Evolutionary conservation across 2,113 vertebrate genomes (phyloP), one percentile per base, ranked within the genome.

Genomic region (Salminus brasiliensis): DNA sequence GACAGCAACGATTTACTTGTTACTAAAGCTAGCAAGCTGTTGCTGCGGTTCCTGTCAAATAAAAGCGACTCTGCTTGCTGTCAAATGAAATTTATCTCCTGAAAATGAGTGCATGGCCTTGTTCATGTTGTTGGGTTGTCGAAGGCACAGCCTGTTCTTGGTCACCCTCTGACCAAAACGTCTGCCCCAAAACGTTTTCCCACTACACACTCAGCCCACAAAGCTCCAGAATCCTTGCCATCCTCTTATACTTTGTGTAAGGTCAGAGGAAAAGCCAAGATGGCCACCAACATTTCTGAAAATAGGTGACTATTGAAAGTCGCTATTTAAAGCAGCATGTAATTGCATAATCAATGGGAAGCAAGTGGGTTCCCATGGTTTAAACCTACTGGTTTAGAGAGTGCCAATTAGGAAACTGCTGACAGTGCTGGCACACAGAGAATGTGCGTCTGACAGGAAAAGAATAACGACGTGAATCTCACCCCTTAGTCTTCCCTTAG

Each of bases 251-350:
- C 16, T 2, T 30, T 18, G 6, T 52, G 7, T 41, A 67, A 41
- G 23, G 65, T 77, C 34, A 68, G 34, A 52, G 12, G 55, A 78
- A 47, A 25, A 13, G 36, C 25, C 66, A 53, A 69, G 75, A 57
- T 25, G 41, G 49, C 65, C 5, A 85, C 83, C 21, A 69, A 29
- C 45, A 45, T 60, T 62, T 70, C 47, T 59, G 53, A 32, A 62
- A 47, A 16, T 12, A n/a, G n/a, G n/a, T n/a, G n/a, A n/a, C n/a
- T n/a, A n/a, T 80, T 49, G 39, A 69, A 27, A 39, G 52, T 32
- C 65, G 59, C 83, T 85, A 82, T 81, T 81, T 84, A 69, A 57
- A 49, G 83, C 39, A 32, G 11, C 23, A 25, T 43, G 70, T 72
- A 79, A 81, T 78, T 62, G 53, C 60, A 53, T 65, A 66, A 59